Evolutionary conservation across 2,113 vertebrate species (phyloP).

Genomic region (Saccopteryx leptura): DNA sequence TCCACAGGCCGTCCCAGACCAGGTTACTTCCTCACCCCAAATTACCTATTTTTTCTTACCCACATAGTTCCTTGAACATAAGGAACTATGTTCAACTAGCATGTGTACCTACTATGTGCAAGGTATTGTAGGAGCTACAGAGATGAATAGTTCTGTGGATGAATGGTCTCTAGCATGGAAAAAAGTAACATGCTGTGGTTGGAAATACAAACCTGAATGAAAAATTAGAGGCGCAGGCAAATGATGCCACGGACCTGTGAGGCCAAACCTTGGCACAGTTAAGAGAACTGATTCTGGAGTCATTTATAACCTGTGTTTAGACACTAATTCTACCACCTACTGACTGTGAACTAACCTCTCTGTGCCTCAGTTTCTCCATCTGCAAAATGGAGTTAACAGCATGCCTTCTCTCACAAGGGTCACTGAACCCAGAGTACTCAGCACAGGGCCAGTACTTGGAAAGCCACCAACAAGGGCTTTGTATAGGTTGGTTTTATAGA

Average conservation of each 20-base stretch:
- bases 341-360: not conserved
- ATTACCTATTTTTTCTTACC: not conserved
- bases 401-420: not conserved
- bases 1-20: not conserved
- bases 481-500: not conserved
- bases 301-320: not conserved
- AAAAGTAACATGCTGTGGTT: not conserved
- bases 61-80: not conserved
- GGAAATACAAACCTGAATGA: not conserved
- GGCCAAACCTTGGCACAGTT: rapidly evolving
- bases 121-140: not conserved
- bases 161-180: not conserved
- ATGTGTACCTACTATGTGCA: not conserved
- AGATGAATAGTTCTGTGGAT: not conserved
- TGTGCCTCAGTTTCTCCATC: constrained; percentile 35
- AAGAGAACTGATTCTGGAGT: not conserved
- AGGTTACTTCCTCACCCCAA: not conserved
- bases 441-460: not conserved
- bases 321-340: not conserved
- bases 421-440: not conserved
- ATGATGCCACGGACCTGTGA: rapidly evolving
- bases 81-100: not conserved
- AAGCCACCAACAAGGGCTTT: not conserved
- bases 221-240: not conserved
- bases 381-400: not conserved